Evolutionary conservation across 2,797 vertebrate species (phyloP).

Genomic region (Hypotaenidia philippensis): DNA sequence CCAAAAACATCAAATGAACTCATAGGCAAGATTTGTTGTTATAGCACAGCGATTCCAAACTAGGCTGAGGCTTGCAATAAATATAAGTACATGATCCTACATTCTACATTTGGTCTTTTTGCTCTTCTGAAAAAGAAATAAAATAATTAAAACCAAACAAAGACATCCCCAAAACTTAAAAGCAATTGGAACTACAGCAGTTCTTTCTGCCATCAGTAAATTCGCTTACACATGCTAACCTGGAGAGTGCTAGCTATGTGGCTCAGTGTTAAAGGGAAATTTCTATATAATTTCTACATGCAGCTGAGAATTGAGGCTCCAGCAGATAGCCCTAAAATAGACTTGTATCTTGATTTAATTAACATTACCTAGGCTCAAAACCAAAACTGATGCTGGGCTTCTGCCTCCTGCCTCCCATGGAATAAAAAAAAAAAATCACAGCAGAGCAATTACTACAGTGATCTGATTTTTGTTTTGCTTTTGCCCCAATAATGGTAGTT

Average conservation of each 20-base stretch:
- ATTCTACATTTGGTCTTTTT: background rate
- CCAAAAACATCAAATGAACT: background rate
- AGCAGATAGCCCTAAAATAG: background rate
- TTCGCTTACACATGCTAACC: background rate
- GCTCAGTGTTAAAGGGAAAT: background rate
- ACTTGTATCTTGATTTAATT: background rate
- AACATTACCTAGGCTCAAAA: background rate
- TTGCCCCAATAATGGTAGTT: background rate
- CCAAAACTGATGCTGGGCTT: background rate
- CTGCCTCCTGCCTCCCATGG: background rate
- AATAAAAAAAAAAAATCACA: background rate
- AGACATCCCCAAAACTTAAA: background rate
- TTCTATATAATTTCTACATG: background rate
- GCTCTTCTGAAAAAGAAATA: background rate
- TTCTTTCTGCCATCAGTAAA: background rate
- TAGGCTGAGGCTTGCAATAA: background rate
- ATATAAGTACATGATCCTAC: background rate
- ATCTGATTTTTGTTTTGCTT: background rate
- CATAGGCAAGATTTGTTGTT: background rate
- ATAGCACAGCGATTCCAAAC: background rate
- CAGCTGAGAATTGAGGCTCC: background rate
- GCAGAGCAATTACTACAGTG: background rate
- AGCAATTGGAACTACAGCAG: background rate
- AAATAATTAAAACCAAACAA: background rate
- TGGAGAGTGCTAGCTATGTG: background rate